Evolutionary conservation across 2,888 invertebrate genomes (phyloP).

Genomic region (Cyclophora punctaria): DNA sequence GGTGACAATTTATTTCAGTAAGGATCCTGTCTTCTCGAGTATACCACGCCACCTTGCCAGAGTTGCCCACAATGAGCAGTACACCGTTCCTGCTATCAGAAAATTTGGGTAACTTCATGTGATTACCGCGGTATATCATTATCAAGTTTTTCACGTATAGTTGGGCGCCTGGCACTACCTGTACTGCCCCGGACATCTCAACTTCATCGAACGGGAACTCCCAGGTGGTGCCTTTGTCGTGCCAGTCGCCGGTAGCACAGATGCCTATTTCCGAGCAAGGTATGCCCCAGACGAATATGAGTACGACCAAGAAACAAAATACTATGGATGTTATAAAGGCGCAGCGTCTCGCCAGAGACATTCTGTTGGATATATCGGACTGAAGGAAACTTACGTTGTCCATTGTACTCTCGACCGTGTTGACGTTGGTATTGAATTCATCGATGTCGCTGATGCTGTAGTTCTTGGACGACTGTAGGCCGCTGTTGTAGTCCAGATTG

Average conservation of each 20-base stretch:
- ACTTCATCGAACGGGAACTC: conserved; percentile 79
- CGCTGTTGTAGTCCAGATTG: conserved; percentile 63
- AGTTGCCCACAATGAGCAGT: conserved; percentile 79
- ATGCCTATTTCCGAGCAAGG: conserved; percentile 83
- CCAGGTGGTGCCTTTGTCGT: conserved; percentile 79
- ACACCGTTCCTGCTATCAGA: conserved; percentile 78
- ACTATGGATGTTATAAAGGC: conserved; percentile 82
- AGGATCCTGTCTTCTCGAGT: conserved; percentile 81
- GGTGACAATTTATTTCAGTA: conserved; percentile 81
- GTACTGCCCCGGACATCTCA: conserved; percentile 81
- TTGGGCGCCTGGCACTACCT: conserved; percentile 78
- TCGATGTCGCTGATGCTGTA: conserved; percentile 66
- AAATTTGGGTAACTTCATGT: conserved; percentile 71
- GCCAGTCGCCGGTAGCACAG: conserved; percentile 75
- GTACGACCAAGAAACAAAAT: conserved; percentile 80
- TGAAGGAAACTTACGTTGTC: conserved; percentile 68
- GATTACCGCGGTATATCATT: conserved; percentile 82
- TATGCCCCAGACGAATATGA: conserved; percentile 83
- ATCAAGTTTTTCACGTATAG: conserved; percentile 81
- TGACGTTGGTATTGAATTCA: conserved; percentile 61
- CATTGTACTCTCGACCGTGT: conserved; percentile 65
- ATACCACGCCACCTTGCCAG: conserved; percentile 84
- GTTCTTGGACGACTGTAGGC: conserved; percentile 59
- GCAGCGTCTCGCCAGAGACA: conserved; percentile 80
- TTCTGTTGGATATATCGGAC: conserved; percentile 68